Percentiles rank a stretch among this genome's conserved stretches.
Evolutionary conservation across 2,113 vertebrate species (phyloP).

Genomic region (Donacobius atricapilla): DNA sequence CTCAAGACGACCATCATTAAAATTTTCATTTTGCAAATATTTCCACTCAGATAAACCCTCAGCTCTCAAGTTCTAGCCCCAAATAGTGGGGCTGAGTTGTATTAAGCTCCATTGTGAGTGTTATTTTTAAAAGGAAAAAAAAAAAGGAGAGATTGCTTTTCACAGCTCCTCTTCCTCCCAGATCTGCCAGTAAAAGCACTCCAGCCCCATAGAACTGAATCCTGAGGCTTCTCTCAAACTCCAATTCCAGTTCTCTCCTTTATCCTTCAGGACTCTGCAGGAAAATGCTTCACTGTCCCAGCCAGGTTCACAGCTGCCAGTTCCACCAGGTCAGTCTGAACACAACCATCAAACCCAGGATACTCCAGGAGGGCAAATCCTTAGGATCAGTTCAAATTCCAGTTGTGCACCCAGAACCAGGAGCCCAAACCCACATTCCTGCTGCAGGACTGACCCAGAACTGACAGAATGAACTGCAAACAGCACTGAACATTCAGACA

Average conservation of each 20-base stretch:
- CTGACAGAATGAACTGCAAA: neutral
- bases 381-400: neutral
- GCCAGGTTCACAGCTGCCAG: neutral
- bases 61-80: neutral
- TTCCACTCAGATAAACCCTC: neutral
- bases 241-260: neutral
- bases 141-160: neutral
- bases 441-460: neutral
- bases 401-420: rapidly evolving
- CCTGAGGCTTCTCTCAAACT: neutral
- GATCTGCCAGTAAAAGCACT: neutral
- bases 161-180: neutral
- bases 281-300: neutral
- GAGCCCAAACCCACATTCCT: neutral
- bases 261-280: neutral
- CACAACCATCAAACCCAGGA: neutral
- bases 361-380: neutral
- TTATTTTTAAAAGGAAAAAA: neutral
- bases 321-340: neutral
- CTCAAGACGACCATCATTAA: neutral
- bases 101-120: neutral
- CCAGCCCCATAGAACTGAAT: neutral
- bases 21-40: neutral
- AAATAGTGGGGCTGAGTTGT: rapidly evolving
- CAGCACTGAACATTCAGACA: neutral